phyloP scores from a whole-genome alignment of 1,140 invertebrate species.

The Drosophila prosaltans region DNA sequence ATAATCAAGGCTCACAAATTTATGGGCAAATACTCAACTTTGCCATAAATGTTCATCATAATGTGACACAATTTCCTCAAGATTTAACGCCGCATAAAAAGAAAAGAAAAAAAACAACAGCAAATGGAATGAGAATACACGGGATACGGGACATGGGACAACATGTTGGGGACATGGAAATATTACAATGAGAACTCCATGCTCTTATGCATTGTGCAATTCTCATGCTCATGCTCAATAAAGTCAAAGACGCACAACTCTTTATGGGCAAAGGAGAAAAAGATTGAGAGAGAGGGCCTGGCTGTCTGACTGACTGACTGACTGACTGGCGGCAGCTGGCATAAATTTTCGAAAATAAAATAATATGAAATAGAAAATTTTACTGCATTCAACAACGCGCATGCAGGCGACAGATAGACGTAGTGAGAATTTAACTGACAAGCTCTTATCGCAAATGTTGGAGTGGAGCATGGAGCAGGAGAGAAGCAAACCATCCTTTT shows the following conservation, averaged over 20 bases:
- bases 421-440: slow-evolving; percentile 58
- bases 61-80: slow-evolving; percentile 80
- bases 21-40: slow-evolving; percentile 72
- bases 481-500: slow-evolving; percentile 20
- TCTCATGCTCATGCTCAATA: slow-evolving; percentile 62
- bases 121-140: slow-evolving; percentile 38
- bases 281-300: no score
- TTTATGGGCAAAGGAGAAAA: slow-evolving; percentile 5
- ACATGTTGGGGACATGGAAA: not conserved
- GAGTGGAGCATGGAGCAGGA: slow-evolving; percentile 26
- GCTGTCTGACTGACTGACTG: not conserved
- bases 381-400: slow-evolving; percentile 57
- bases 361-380: slow-evolving; percentile 61
- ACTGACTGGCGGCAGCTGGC: slow-evolving; percentile 43
- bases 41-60: slow-evolving; percentile 80
- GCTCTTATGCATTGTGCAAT: slow-evolving; percentile 54
- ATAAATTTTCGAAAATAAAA: slow-evolving; percentile 71
- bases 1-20: slow-evolving; percentile 63
- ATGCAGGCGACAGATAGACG: slow-evolving; percentile 50
- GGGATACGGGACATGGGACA: slow-evolving; percentile 22
- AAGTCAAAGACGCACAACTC: slow-evolving; percentile 72
- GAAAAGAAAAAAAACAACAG: slow-evolving; percentile 7
- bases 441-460: slow-evolving; percentile 44
- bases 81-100: slow-evolving; percentile 78
- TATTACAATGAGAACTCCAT: slow-evolving; percentile 30